phyloP scores from a whole-genome alignment of 2,888 invertebrate genomes.

The Drosophila mulleri region DNA sequence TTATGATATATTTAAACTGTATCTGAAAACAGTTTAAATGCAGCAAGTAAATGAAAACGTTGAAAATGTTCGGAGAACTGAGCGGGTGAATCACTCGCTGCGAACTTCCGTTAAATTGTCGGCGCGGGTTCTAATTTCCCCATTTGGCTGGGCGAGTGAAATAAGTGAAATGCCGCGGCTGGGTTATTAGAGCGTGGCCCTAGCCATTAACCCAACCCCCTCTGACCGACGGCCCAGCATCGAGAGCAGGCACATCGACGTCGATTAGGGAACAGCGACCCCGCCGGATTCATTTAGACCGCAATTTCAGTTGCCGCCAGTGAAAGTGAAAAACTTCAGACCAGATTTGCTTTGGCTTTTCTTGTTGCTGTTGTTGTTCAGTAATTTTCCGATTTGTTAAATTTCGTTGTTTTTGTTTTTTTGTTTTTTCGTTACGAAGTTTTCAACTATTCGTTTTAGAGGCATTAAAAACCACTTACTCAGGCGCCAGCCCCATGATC shows the following conservation, averaged over 20 bases:
- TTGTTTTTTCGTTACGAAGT: not conserved
- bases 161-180: constrained; percentile 3
- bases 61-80: not conserved
- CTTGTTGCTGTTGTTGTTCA: constrained; percentile 18
- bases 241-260: constrained; percentile 10
- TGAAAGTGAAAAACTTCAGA: constrained; percentile 69
- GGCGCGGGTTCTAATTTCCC: constrained; percentile 15
- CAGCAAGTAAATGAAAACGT: not conserved
- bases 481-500: constrained; percentile 4
- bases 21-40: not conserved
- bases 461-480: constrained; percentile 46
- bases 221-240: constrained; percentile 11
- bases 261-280: constrained; percentile 33
- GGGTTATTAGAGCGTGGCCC: constrained; percentile 63
- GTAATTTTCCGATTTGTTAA: constrained; percentile 62
- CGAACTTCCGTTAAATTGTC: not conserved
- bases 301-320: constrained; percentile 33
- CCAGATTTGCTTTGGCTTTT: constrained; percentile 30
- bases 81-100: not conserved
- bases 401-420: constrained; percentile 13
- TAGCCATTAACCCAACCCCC: constrained; percentile 30
- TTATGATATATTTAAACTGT: not conserved
- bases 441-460: constrained; percentile 26
- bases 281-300: constrained; percentile 17
- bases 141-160: constrained; percentile 16